Base-by-base conservation (phyloP, 2,113 vertebrate genomes). In the Nyctibius bracteatus region DNA sequence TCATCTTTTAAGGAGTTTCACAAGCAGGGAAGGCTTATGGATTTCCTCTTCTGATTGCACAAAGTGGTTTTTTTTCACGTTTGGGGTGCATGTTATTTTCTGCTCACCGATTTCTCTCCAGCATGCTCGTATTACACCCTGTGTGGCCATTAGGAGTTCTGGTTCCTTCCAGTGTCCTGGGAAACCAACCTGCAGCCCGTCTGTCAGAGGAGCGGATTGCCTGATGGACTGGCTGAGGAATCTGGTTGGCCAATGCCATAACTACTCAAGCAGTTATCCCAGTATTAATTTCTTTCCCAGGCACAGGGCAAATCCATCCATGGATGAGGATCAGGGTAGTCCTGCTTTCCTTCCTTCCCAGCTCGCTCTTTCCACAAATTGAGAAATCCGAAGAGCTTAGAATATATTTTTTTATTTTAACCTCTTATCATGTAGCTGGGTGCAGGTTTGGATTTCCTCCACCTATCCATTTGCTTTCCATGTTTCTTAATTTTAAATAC, bases 201-300 rank as follows among this genome's bases (percentile, higher is more conserved):
- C 23, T 23, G 1, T 35, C 41, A 9, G 30, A 39, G 33, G 22
- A 10, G n/a, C 0, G 0, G 18, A 2, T 46, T 46, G 25, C 27
- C 47, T 19, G 33, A 11, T 27, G 31, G n/a, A 2, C 25, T 12
- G 8, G 12, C 10, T 14, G 13, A 58, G 61, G 31, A 44, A 17
- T 33, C 51, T 35, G 17, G 5, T 23, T 0, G 3, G 22, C 31
- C 12, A 43, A 5, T 28, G 22, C 28, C 8, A 2, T 55, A 24
- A 49, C 41, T 51, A 37, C 6, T 55, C 31, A 20, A 73, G 8
- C 22, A 59, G 5, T 74, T 79, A 43, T 27, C 15, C 10, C 27
- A 3, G 16, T 49, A n/a, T 39, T 65, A 33, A 19, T 79, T 66
- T 70, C 27, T 43, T 39, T 47, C 55, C 33, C n/a, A 63, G 18